Percentiles rank a stretch among this genome's conserved stretches.
These are phyloP conservation scores for Corythoichthys intestinalis DNA, from an alignment of 2,113 vertebrate species.

Conservation along the genomic window DNA sequence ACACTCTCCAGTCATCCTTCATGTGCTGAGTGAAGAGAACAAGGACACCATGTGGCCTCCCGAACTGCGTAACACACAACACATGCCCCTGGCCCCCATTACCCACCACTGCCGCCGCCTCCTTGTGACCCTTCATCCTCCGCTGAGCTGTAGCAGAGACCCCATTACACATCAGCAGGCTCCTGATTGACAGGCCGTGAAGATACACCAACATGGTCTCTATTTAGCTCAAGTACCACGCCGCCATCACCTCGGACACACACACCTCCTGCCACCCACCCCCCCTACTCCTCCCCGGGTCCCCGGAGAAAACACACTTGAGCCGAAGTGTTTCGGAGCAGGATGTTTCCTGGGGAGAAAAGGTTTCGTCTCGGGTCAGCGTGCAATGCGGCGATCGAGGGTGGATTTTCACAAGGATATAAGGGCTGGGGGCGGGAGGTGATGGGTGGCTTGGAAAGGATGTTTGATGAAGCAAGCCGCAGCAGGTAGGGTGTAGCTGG, in stretches of 20 bases:
- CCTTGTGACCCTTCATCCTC: conserved; percentile 63
- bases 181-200: conserved; percentile 74
- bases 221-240: conserved; percentile 75
- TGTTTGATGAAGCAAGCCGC: conserved; percentile 27
- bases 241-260: conserved; percentile 50
- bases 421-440: conserved; percentile 57
- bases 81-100: conserved; percentile 52
- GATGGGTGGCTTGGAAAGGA: conserved; percentile 53
- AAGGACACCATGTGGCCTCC: conserved; percentile 63
- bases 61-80: conserved; percentile 39
- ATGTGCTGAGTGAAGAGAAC: conserved; percentile 71
- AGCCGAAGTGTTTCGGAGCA: conserved; percentile 98
- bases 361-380: conserved; percentile 96
- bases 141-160: conserved; percentile 61
- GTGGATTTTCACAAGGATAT: conserved; percentile 68
- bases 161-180: conserved; percentile 58
- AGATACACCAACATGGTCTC: conserved; percentile 73
- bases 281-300: conserved; percentile 64
- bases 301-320: conserved; percentile 97
- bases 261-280: conserved; percentile 30
- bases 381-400: conserved; percentile 87
- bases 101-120: conserved; percentile 56
- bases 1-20: conserved; percentile 56
- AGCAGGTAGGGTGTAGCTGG: conserved; percentile 60
- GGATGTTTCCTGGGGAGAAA: conserved; percentile 97